Conservation (phyloP, 2,113 vertebrate genomes). For the Nanorana parkeri region DNA sequence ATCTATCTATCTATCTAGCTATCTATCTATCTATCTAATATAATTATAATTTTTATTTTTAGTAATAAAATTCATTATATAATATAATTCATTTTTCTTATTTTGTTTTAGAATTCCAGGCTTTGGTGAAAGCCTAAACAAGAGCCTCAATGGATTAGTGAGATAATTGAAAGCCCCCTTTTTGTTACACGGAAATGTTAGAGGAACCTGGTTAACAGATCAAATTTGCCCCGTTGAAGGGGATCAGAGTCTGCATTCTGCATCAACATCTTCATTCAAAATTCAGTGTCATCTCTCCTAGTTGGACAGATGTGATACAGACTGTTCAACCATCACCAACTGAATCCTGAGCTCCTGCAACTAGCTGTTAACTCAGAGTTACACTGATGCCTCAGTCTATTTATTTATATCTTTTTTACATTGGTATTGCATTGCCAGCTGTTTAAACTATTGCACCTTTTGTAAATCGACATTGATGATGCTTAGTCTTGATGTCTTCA, state of each 20-base stretch:
- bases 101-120: slow-evolving; percentile 75
- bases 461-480: slow-evolving; percentile 29
- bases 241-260: background rate
- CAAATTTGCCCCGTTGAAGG: background rate
- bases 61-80: background rate
- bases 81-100: background rate
- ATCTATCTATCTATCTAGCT: too few species aligned
- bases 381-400: background rate
- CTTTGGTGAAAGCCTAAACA: slow-evolving; percentile 75
- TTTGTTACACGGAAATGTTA: slow-evolving; percentile 30
- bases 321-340: slow-evolving; percentile 22
- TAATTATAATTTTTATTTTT: background rate
- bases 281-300: slow-evolving; percentile 24
- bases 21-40: too few species aligned
- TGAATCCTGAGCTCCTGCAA: slow-evolving; percentile 13
- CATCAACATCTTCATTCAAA: background rate
- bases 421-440: slow-evolving; percentile 51
- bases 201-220: slow-evolving; percentile 10
- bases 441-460: slow-evolving; percentile 29
- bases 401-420: slow-evolving; percentile 58
- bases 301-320: slow-evolving; percentile 37
- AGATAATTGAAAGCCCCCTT: background rate
- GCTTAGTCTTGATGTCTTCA: slow-evolving; percentile 22
- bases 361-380: slow-evolving; percentile 17
- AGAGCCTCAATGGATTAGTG: background rate